phyloP scores from a whole-genome alignment of 2,113 vertebrate species.

The Micronycteris hirsuta region DNA sequence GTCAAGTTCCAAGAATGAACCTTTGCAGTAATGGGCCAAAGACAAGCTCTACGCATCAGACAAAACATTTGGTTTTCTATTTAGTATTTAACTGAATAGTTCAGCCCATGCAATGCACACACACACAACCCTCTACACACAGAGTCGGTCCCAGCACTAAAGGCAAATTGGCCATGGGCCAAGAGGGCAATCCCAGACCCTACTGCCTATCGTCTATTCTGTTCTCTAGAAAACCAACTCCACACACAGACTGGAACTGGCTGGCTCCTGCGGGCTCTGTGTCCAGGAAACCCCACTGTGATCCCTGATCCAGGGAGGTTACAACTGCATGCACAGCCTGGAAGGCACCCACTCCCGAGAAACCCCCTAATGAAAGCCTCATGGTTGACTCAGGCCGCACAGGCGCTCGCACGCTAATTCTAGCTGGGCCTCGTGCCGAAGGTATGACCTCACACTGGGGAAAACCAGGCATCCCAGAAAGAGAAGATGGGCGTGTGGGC shows the following conservation, averaged over 20 bases:
- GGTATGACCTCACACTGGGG: constrained; percentile 66
- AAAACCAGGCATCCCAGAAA: constrained; percentile 42
- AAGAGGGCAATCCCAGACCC: background rate
- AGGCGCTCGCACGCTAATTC: background rate
- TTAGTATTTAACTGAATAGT: background rate
- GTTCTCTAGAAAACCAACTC: background rate
- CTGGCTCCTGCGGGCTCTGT: background rate
- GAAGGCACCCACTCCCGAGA: background rate
- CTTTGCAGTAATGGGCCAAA: background rate
- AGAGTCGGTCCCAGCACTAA: background rate
- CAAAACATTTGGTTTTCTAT: background rate
- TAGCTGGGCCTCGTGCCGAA: constrained; percentile 37
- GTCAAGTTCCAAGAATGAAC: background rate
- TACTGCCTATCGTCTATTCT: background rate
- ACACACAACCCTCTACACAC: background rate
- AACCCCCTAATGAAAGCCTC: constrained; percentile 61
- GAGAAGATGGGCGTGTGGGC: constrained; percentile 40
- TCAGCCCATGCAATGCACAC: background rate
- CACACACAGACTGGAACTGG: background rate
- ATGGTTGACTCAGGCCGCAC: background rate
- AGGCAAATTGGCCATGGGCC: background rate
- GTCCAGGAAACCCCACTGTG: background rate
- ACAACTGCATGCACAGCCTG: background rate
- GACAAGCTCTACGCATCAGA: background rate
- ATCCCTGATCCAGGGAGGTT: background rate